These are phyloP conservation scores for Sipha flava DNA, from an alignment of 1,140 invertebrate species.

Conservation along the genomic window DNA sequence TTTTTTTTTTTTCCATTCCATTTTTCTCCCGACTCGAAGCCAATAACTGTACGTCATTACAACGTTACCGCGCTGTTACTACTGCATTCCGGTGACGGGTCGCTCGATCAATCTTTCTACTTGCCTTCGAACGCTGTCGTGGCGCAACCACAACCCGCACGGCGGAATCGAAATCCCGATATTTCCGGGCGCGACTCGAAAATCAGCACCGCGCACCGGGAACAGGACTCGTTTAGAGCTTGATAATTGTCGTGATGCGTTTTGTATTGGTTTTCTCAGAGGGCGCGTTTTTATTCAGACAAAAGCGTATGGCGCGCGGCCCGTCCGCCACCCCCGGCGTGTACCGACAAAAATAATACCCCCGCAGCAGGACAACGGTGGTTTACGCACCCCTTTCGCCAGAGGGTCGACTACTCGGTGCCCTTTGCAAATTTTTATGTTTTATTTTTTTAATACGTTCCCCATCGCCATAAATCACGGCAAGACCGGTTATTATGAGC, in stretches of 20 bases:
- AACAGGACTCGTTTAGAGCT: not conserved
- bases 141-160: too few relatives aligned
- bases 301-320: not conserved
- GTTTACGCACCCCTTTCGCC: constrained; percentile 6
- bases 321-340: not conserved
- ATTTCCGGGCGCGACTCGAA: too few relatives aligned
- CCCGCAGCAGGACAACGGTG: not conserved
- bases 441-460: not conserved
- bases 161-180: too few relatives aligned
- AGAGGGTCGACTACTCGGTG: not conserved
- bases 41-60: too few relatives aligned
- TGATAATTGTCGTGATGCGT: not conserved
- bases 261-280: not conserved
- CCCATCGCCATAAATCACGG: constrained; percentile 20
- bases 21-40: too few relatives aligned
- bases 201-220: not conserved
- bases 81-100: too few relatives aligned
- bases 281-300: constrained; percentile 11
- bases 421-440: not conserved
- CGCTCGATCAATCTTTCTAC: too few relatives aligned
- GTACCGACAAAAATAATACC: not conserved
- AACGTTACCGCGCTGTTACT: too few relatives aligned
- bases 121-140: too few relatives aligned
- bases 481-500: not conserved
- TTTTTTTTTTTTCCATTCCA: too few relatives aligned